Evolutionary conservation across 1,140 invertebrate genomes (phyloP).

Genomic region (Drosophila eugracilis): DNA sequence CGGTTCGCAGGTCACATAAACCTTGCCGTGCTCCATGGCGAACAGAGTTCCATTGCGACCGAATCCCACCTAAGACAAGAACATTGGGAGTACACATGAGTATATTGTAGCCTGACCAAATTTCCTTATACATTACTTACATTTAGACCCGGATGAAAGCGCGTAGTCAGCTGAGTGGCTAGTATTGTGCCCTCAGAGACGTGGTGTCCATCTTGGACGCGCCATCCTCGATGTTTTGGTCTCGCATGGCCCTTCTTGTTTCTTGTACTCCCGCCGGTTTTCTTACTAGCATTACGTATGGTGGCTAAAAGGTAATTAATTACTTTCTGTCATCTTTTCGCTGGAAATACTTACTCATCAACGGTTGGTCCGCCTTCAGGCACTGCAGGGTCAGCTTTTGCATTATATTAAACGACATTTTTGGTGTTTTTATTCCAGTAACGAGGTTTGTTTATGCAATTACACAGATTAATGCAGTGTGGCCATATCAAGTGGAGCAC

Average conservation of each 20-base stretch:
- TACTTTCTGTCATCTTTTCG: neutral
- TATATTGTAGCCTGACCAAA: neutral
- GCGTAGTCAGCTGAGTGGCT: slow-evolving; percentile 88
- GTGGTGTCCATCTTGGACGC: slow-evolving; percentile 88
- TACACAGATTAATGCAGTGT: slow-evolving; percentile 12
- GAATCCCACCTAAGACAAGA: slow-evolving; percentile 93
- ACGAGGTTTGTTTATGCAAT: slow-evolving; percentile 70
- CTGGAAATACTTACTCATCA: slow-evolving; percentile 58
- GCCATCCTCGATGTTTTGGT: slow-evolving; percentile 91
- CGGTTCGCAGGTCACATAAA: slow-evolving; percentile 91
- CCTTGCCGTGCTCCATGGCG: slow-evolving; percentile 90
- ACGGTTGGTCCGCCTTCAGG: slow-evolving; percentile 72
- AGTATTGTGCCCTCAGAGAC: slow-evolving; percentile 89
- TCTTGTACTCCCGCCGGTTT: slow-evolving; percentile 88
- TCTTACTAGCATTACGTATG: slow-evolving; percentile 88
- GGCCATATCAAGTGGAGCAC: neutral
- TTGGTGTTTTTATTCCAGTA: slow-evolving; percentile 10
- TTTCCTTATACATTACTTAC: slow-evolving; percentile 85
- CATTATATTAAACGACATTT: slow-evolving; percentile 76
- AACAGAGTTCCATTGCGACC: slow-evolving; percentile 91
- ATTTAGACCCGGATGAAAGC: slow-evolving; percentile 93
- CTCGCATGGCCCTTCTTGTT: slow-evolving; percentile 88
- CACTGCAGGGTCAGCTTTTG: slow-evolving; percentile 75
- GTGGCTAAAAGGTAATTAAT: slow-evolving; percentile 45
- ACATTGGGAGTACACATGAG: neutral